Base-by-base conservation (phyloP, 2,797 vertebrate genomes). In the Falco peregrinus region DNA sequence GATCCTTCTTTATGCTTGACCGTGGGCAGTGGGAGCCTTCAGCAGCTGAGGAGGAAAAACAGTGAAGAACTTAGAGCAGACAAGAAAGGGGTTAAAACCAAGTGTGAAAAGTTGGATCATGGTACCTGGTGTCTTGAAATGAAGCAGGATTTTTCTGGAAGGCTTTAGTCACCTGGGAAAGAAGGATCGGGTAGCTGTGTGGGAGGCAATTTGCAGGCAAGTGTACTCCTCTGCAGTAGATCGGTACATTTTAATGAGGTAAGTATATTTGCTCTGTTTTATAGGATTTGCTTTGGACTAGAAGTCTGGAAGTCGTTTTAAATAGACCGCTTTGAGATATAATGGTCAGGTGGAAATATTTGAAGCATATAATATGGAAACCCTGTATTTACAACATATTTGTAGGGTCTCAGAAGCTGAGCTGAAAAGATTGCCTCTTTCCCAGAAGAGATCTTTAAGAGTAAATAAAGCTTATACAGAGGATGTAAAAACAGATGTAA, bases 121-220 rank as follows among this genome's bases (percentile, higher is more conserved):
- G 88, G 75, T 74, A 77, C 48, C 89, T 79, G 67, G 53, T 95
- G 73, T 94, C 93, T 95, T 91, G 78, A 93, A 96, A 84, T 64
- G 83, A 87, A 95, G 67, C 54, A 93, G 65, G 94, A 97, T 95
- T 97, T 97, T 96, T 97, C 94, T 96, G 95, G 94, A 97, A 97
- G 84, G 81, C 86, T 95, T 96, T 96, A 96, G 96, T 96, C 96
- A 96, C 94, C 96, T 95, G 95, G 93, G 93, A 94, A 92, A 85
- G 91, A 94, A 96, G 84, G 90, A 96, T 95, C 6, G 69, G 92
- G 89, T 92, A 93, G 93, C 86, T 96, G 87, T 80, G 96, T 96
- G 78, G 96, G 96, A 97, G 96, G 96, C 95, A 96, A 96, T 96
- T 96, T 97, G 86, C 95, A 97, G 95, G 91, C 96, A 96, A 97